Conservation (phyloP, 1,140 invertebrate genomes). For the Drosophila busckii region DNA sequence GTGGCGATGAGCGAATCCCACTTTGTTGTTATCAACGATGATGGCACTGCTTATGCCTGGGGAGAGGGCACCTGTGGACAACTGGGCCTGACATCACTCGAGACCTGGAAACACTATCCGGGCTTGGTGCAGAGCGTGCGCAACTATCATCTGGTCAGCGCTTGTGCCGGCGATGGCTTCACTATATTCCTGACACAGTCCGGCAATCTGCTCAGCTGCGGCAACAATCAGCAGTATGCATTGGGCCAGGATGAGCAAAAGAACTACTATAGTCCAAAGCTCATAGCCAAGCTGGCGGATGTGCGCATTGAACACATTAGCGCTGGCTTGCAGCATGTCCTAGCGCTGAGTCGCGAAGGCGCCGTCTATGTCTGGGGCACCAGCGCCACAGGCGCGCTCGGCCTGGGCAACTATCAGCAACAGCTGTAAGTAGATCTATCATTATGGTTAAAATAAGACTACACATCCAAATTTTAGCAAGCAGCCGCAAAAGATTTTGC, state of each 20-base stretch:
- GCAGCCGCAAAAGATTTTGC: constrained; percentile 60
- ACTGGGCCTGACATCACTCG: constrained; percentile 83
- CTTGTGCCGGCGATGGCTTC: constrained; percentile 82
- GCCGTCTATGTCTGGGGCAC: constrained; percentile 86
- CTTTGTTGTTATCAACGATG: constrained; percentile 84
- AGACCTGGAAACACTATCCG: constrained; percentile 81
- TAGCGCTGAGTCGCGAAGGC: constrained; percentile 82
- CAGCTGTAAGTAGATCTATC: constrained; percentile 49
- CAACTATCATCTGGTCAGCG: constrained; percentile 82
- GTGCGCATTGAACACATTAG: constrained; percentile 83
- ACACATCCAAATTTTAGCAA: constrained; percentile 27
- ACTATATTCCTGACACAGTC: constrained; percentile 85
- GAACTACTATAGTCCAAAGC: constrained; percentile 82
- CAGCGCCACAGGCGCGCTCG: constrained; percentile 83
- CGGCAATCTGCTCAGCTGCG: constrained; percentile 86
- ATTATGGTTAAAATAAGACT: not conserved
- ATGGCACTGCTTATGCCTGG: constrained; percentile 86
- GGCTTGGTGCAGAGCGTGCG: constrained; percentile 82
- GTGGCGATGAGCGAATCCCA: constrained; percentile 84
- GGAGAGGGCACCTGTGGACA: constrained; percentile 85
- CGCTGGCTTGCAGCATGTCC: constrained; percentile 85
- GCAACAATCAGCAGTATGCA: constrained; percentile 83
- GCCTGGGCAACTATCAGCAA: constrained; percentile 82
- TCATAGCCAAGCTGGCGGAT: constrained; percentile 82
- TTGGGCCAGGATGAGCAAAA: constrained; percentile 85